Base-by-base conservation (phyloP, 1,140 invertebrate genomes). In the Calycopis cecrops region DNA sequence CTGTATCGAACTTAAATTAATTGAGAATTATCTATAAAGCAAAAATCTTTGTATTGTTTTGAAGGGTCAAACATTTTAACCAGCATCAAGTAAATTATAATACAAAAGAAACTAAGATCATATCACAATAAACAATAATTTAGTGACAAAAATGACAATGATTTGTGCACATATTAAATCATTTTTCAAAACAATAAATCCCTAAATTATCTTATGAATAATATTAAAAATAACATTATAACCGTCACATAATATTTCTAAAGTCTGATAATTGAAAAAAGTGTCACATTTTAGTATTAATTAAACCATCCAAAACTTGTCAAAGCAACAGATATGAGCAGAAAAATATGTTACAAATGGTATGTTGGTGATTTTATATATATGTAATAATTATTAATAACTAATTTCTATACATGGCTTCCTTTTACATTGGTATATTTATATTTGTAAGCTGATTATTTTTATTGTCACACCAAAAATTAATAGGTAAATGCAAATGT, bases 1-100 rank as follows among this genome's bases (percentile, higher is more conserved):
- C 48, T 51, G 55, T 71, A 66, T 67, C 60, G 71, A 75, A 71
- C 64, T 68, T 69, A 73, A 49, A 67, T 57, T 58, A 70, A 65
- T 69, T 57, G 55, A 71, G 59, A 71, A 69, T 48, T 66, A 68
- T 71, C 52, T 58, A 60, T 57, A 56, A 17, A 55, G 40, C 57
- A 54, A 51, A 48, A 42, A 14, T 33, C 21, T 52, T 52, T 52
- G 51, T 42, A 42, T 33, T 48, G 51, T 33, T 34, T 28, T 28
- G 21, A 28, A 48, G 37, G 52, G 42, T 50, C 51, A 56, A 62
- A 61, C 2, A 53, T 58, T 59, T 44, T 17, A 59, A 53, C 40
- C 10, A 10, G 52, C n/a, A 42, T 28, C 21, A 42, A 34, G 12
- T 53, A 59, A 18, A 47, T 35, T 44, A 44, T 44, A 53, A 42